Evolutionary conservation across 2,888 invertebrate genomes (phyloP).

Genomic region (Pinctada fucata): DNA sequence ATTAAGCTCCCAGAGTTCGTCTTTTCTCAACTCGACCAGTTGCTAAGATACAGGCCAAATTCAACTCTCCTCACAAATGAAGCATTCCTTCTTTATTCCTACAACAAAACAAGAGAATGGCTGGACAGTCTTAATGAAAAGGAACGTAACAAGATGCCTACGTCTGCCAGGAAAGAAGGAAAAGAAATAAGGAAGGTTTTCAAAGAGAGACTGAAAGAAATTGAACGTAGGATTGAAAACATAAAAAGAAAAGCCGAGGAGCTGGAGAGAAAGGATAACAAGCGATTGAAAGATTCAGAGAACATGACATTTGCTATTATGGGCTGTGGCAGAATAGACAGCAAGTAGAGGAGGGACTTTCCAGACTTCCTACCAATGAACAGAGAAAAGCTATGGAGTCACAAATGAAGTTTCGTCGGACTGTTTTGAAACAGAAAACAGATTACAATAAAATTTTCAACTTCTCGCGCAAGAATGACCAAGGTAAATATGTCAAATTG

Average conservation of each 20-base stretch:
- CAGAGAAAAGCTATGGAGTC: conserved; percentile 33
- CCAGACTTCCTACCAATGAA: conserved; percentile 21
- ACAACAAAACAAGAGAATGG: conserved; percentile 11
- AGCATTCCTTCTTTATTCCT: conserved; percentile 5
- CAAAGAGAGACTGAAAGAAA: neutral
- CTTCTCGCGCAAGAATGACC: neutral
- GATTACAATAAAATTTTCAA: conserved; percentile 31
- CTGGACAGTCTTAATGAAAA: neutral
- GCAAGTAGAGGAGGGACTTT: conserved; percentile 37
- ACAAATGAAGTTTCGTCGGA: conserved; percentile 38
- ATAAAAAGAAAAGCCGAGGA: conserved; percentile 3
- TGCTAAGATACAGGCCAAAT: conserved; percentile 6
- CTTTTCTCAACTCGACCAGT: conserved; percentile 11
- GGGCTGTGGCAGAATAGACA: conserved; percentile 44
- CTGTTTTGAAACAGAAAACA: conserved; percentile 37
- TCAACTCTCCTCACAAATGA: neutral
- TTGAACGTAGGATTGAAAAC: neutral
- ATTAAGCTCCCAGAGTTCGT: conserved; percentile 43
- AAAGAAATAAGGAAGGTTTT: neutral
- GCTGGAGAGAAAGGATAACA: conserved; percentile 7
- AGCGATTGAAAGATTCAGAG: conserved; percentile 24
- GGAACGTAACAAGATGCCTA: neutral
- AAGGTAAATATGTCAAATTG: neutral
- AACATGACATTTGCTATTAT: conserved; percentile 42
- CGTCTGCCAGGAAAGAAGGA: neutral